Percentiles rank a stretch among this genome's conserved stretches.
Evolutionary conservation across 1,140 invertebrate species (phyloP).

Genomic region (Macrotrachela quadricornifera): DNA sequence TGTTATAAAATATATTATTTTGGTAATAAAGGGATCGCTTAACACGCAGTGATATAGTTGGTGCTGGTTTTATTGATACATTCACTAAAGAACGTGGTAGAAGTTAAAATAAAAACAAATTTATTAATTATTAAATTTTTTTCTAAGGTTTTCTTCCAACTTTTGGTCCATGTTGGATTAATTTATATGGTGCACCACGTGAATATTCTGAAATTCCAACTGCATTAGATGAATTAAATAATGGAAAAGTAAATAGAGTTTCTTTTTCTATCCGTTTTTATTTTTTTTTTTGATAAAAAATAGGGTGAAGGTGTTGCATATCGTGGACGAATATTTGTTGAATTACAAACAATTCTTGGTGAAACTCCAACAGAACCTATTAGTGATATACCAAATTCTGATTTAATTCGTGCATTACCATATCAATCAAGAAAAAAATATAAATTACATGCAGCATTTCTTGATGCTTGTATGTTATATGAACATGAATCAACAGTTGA

Average conservation of each 20-base stretch:
- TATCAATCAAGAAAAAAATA: conserved; percentile 29
- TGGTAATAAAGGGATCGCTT: no score
- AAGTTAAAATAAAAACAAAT: no score
- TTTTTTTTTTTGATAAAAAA: no score
- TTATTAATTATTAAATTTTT: no score
- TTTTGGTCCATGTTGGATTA: conserved; percentile 34
- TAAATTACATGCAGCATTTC: conserved; percentile 29
- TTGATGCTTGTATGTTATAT: conserved; percentile 30
- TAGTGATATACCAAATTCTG: conserved; percentile 1
- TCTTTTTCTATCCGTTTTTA: no score
- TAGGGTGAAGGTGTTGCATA: conserved; percentile 33
- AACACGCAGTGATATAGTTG: no score
- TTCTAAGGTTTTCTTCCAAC: conserved; percentile 32
- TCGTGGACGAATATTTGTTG: conserved; percentile 30
- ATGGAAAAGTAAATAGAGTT: conserved; percentile 31
- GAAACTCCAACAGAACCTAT: conserved; percentile 11
- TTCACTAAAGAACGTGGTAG: no score
- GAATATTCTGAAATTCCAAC: conserved; percentile 31
- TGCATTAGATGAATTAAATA: conserved; percentile 30
- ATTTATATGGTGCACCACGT: conserved; percentile 33
- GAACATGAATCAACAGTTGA: conserved; percentile 28
- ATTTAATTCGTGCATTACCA: conserved; percentile 16
- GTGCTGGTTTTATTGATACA: no score
- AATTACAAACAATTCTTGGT: conserved; percentile 28
- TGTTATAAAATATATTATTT: no score